Percentiles rank a stretch among this genome's conserved stretches.
Evolutionary conservation across 1,140 invertebrate genomes (phyloP).

Genomic region (Bombyx mori): DNA sequence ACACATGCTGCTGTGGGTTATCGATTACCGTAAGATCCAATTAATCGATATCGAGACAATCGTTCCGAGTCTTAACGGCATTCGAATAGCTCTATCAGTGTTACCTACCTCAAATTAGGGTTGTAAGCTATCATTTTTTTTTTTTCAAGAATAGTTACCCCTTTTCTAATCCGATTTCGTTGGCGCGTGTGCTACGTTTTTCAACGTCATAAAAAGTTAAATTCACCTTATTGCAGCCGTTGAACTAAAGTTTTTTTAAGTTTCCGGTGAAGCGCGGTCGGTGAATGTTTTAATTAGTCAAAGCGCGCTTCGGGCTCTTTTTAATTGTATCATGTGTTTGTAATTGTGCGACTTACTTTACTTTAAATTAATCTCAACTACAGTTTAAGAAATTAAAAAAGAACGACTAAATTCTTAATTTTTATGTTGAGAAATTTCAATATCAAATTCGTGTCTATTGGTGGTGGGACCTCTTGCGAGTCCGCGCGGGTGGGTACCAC

Average conservation of each 20-base stretch:
- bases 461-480: too few species aligned
- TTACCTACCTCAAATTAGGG: slow-evolving; percentile 47
- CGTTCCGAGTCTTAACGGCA: slow-evolving; percentile 45
- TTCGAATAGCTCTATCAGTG: slow-evolving; percentile 64
- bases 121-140: slow-evolving; percentile 50
- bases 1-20: slow-evolving; percentile 56
- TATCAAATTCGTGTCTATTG: too few species aligned
- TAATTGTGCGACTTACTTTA: too few species aligned
- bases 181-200: slow-evolving; percentile 54
- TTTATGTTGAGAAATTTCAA: too few species aligned
- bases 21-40: slow-evolving; percentile 68
- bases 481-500: too few species aligned
- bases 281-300: slow-evolving; percentile 64
- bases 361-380: too few species aligned
- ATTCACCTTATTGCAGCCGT: slow-evolving; percentile 64
- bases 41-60: slow-evolving; percentile 67
- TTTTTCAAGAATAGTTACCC: slow-evolving; percentile 55
- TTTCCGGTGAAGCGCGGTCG: slow-evolving; percentile 38
- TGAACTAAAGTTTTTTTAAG: slow-evolving; percentile 50
- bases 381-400: too few species aligned
- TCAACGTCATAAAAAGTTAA: slow-evolving; percentile 57
- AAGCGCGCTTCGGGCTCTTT: slow-evolving; percentile 1
- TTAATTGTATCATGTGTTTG: neutral
- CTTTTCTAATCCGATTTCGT: slow-evolving; percentile 67
- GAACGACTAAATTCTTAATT: too few species aligned